phyloP scores from a whole-genome alignment of 2,888 invertebrate genomes.

The Eupithecia vulgata region DNA sequence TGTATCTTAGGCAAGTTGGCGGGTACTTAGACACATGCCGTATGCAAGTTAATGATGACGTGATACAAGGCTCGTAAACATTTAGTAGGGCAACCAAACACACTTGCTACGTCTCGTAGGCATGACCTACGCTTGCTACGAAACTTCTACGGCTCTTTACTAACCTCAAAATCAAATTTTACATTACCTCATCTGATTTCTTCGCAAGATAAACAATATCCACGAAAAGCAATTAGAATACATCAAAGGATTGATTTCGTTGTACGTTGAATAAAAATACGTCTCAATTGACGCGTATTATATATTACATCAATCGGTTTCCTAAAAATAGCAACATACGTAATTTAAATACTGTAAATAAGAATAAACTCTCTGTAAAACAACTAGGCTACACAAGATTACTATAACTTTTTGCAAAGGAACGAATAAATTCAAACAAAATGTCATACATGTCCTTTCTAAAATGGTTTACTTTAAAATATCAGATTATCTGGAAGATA shows the following conservation, averaged over 20 bases:
- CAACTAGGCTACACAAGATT: too few species aligned
- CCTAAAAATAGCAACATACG: too few species aligned
- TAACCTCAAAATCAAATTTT: background rate
- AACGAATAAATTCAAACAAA: too few species aligned
- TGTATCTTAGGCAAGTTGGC: background rate
- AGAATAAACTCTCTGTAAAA: too few species aligned
- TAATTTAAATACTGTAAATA: too few species aligned
- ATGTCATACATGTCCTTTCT: too few species aligned
- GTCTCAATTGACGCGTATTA: background rate
- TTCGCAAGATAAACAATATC: background rate
- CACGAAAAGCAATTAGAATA: background rate
- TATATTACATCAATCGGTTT: too few species aligned
- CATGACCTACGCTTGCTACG: constrained; percentile 31
- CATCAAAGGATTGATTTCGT: background rate
- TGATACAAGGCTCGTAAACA: background rate
- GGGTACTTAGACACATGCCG: background rate
- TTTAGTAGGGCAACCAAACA: constrained; percentile 12
- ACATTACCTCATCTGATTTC: background rate
- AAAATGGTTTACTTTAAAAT: too few species aligned
- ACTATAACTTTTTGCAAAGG: too few species aligned
- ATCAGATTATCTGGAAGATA: too few species aligned
- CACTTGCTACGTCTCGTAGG: constrained; percentile 16
- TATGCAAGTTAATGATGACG: background rate
- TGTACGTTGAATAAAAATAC: background rate
- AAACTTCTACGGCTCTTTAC: constrained; percentile 11